A percentile compares a stretch with the other conserved stretches of the same genome.
Conservation (phyloP, 1,140 invertebrate species). For the Drosophila mojavensis region DNA sequence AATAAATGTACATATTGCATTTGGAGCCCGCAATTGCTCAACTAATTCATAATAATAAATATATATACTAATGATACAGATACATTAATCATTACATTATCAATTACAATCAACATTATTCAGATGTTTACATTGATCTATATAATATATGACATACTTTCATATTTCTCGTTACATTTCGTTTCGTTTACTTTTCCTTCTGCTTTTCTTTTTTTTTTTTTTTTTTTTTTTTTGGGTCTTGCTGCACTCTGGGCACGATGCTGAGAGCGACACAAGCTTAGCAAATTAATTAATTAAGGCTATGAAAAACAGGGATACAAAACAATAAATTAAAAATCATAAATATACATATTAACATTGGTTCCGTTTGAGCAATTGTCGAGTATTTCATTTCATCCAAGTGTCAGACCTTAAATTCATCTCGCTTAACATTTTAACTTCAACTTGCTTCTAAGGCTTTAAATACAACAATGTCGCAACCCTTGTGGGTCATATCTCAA, state of each 20-base stretch:
- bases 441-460: not conserved
- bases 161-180: constrained; percentile 30
- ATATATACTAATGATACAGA: constrained; percentile 25
- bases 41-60: constrained; percentile 23
- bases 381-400: constrained; percentile 30
- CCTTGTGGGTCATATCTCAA: not conserved
- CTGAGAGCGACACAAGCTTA: constrained; percentile 23
- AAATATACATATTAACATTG: constrained; percentile 25
- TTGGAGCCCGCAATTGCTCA: constrained; percentile 17
- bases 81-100: constrained; percentile 28
- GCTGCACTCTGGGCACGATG: constrained; percentile 52
- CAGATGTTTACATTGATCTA: constrained; percentile 29
- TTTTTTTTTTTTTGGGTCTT: constrained; percentile 14
- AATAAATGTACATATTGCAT: constrained; percentile 51
- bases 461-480: constrained; percentile 22
- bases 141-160: not conserved
- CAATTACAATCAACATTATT: constrained; percentile 32
- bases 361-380: constrained; percentile 24
- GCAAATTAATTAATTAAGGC: not conserved
- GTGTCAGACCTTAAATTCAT: constrained; percentile 28
- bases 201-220: constrained; percentile 1
- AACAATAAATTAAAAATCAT: not conserved
- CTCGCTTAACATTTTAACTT: not conserved
- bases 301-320: not conserved
- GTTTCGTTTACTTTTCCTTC: constrained; percentile 5